A percentile compares a stretch with the other conserved stretches of the same genome.
Conservation (phyloP, 2,888 invertebrate species). For the Agapostemon virescens region DNA sequence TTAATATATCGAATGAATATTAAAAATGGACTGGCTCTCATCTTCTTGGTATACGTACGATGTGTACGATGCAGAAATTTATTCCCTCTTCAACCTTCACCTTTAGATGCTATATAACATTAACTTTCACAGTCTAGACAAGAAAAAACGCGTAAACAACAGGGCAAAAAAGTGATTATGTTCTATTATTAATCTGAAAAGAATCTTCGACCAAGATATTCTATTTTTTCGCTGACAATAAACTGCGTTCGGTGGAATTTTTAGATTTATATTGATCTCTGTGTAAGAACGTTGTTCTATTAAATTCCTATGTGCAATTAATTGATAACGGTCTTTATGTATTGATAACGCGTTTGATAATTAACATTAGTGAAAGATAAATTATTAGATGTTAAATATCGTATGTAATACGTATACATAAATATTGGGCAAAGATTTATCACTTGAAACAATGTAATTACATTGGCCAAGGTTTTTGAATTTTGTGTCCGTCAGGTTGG, state of each 20-base stretch:
- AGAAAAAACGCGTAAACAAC: slow-evolving; percentile 12
- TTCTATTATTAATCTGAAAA: slow-evolving; percentile 16
- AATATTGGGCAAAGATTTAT: no score
- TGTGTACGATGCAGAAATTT: slow-evolving; percentile 2
- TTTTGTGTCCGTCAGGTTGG: slow-evolving; percentile 24
- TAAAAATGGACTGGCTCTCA: slow-evolving; percentile 15
- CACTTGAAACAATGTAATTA: neutral
- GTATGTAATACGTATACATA: no score
- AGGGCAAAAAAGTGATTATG: neutral
- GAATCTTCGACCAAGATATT: neutral
- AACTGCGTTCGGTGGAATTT: neutral
- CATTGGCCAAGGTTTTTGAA: neutral
- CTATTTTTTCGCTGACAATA: neutral
- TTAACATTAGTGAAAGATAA: no score
- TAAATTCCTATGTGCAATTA: neutral
- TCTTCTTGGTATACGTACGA: neutral
- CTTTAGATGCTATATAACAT: slow-evolving; percentile 16
- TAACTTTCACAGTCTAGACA: slow-evolving; percentile 13
- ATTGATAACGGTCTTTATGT: no score
- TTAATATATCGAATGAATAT: neutral
- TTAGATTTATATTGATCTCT: neutral
- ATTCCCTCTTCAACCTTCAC: slow-evolving; percentile 22
- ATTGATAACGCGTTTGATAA: no score
- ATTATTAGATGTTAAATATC: no score
- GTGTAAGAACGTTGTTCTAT: neutral